phyloP scores from a whole-genome alignment of 2,797 vertebrate genomes.

The Xenentodon cancila region DNA sequence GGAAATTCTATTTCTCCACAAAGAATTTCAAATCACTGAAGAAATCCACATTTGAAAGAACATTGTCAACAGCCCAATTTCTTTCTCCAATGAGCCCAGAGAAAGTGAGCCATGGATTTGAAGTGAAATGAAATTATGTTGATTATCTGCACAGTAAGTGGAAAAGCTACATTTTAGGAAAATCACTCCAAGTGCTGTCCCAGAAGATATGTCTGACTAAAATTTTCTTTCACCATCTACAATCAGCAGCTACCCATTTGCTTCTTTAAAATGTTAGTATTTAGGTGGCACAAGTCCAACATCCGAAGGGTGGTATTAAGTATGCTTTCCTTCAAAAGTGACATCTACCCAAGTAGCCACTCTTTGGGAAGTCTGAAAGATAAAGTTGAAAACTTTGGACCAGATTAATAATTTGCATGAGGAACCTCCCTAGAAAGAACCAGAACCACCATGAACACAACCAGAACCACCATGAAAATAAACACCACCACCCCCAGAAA shows the following conservation, averaged over 20 bases:
- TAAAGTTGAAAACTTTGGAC: background rate
- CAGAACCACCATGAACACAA: no score
- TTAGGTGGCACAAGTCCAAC: slow-evolving; percentile 6
- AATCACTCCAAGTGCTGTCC: slow-evolving; percentile 51
- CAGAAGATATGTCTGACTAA: slow-evolving; percentile 24
- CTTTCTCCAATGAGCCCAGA: slow-evolving; percentile 59
- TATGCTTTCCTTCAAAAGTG: no score
- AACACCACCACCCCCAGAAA: no score
- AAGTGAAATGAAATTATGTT: slow-evolving; percentile 77
- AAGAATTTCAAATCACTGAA: slow-evolving; percentile 81
- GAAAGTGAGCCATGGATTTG: slow-evolving; percentile 66
- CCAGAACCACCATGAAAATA: no score
- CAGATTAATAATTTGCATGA: background rate
- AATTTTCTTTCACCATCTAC: slow-evolving; percentile 22
- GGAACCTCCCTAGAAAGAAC: no score
- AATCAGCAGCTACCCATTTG: slow-evolving; percentile 1
- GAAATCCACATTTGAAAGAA: slow-evolving; percentile 79
- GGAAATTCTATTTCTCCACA: slow-evolving; percentile 79
- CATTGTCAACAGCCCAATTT: slow-evolving; percentile 76
- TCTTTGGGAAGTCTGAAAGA: background rate
- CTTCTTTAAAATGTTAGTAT: slow-evolving; percentile 11
- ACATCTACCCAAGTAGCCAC: background rate
- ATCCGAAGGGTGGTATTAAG: background rate
- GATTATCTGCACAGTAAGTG: slow-evolving; percentile 68
- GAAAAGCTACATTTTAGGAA: slow-evolving; percentile 55